These are phyloP conservation scores for Baryphthengus martii DNA, from an alignment of 2,113 vertebrate species.

Conservation along the genomic window DNA sequence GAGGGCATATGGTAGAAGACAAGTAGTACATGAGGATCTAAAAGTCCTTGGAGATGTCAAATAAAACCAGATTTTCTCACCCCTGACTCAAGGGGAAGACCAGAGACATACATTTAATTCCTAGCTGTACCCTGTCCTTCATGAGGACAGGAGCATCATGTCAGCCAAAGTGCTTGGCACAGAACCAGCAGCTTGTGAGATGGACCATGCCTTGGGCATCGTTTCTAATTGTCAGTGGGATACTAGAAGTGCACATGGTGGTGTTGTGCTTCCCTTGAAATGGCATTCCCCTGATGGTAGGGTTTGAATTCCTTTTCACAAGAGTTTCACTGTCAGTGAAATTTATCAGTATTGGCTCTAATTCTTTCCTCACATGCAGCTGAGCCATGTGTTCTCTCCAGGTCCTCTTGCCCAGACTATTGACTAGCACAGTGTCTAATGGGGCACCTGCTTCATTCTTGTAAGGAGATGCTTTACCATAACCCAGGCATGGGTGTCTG, in stretches of 20 bases:
- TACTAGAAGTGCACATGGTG: rapidly evolving
- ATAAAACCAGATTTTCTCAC: not conserved
- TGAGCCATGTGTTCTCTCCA: rapidly evolving
- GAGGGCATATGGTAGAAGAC: not conserved
- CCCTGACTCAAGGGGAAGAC: not conserved
- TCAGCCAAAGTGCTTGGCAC: not conserved
- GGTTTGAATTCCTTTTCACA: not conserved
- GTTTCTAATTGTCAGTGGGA: not conserved
- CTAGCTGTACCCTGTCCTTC: not conserved
- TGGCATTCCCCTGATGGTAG: not conserved
- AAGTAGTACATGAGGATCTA: not conserved
- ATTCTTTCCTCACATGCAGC: not conserved
- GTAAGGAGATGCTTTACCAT: not conserved
- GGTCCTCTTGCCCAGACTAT: not conserved
- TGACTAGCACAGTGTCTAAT: not conserved
- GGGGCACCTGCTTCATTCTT: not conserved
- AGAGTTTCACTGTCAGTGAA: not conserved
- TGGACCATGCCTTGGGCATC: not conserved
- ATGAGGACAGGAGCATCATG: not conserved
- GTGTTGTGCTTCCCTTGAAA: not conserved
- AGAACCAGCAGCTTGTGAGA: not conserved
- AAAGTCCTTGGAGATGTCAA: not conserved
- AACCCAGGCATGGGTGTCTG: rapidly evolving
- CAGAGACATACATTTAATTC: not conserved
- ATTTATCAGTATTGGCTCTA: not conserved